phyloP scores from a whole-genome alignment of 23 tunicate species.

The Styela clava region DNA sequence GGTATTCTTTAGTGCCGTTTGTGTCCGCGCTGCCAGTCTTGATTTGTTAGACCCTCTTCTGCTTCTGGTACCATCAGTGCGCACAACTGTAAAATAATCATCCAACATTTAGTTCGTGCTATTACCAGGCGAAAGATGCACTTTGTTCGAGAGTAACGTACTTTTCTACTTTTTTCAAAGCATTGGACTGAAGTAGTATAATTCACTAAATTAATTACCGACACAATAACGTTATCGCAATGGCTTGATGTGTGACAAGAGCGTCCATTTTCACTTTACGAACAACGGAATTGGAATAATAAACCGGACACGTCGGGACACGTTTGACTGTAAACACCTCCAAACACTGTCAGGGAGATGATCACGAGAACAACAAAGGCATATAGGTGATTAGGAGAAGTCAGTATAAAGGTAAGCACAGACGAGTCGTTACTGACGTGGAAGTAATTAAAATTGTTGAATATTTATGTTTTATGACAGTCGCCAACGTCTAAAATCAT shows the following conservation, averaged over 20 bases:
- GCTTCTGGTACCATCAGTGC: slow-evolving; percentile 29
- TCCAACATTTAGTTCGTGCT: no score
- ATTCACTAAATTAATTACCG: no score
- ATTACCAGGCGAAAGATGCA: no score
- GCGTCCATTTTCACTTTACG: no score
- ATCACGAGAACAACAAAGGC: not conserved
- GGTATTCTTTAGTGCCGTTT: not conserved
- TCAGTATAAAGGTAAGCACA: not conserved
- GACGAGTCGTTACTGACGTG: slow-evolving; percentile 22
- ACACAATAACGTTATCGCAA: no score
- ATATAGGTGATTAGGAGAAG: not conserved
- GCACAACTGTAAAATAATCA: slow-evolving; percentile 17
- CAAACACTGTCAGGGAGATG: not conserved
- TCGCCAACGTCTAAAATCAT: not conserved
- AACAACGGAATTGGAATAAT: no score
- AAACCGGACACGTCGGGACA: slow-evolving; percentile 16
- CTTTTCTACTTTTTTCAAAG: no score
- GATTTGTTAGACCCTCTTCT: not conserved
- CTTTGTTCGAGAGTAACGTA: no score
- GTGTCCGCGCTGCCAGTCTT: not conserved
- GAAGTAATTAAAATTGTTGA: not conserved
- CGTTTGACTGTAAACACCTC: not conserved
- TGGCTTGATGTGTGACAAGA: no score
- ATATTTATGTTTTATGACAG: slow-evolving; percentile 9
- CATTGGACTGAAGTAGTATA: no score